These are phyloP conservation scores for Tanypteryx hageni DNA, from an alignment of 2,888 invertebrate species.

Conservation along the genomic window DNA sequence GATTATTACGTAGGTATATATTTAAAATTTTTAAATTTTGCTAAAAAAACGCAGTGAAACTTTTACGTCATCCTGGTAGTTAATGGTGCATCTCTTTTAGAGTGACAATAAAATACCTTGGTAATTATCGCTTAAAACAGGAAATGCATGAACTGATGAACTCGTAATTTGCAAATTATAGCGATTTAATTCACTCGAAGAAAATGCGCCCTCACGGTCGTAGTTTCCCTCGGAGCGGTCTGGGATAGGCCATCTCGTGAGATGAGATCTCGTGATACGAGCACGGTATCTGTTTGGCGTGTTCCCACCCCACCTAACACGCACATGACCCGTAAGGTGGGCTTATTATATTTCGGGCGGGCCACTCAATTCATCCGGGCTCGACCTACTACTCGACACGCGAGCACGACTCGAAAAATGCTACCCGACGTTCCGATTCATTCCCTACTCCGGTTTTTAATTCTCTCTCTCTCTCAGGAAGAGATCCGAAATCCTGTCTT, in stretches of 20 bases:
- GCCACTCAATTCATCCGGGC: background rate
- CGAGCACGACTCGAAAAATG: background rate
- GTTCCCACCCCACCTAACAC: background rate
- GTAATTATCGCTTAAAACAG: too few species aligned
- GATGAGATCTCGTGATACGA: constrained; percentile 13
- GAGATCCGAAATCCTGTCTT: too few species aligned
- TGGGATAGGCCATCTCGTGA: background rate
- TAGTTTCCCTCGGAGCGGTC: background rate
- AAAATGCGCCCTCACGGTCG: background rate
- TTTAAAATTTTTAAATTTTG: too few species aligned
- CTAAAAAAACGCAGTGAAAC: too few species aligned
- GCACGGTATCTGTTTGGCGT: background rate
- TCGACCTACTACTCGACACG: background rate
- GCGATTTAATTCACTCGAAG: background rate
- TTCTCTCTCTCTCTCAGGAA: background rate
- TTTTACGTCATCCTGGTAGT: too few species aligned
- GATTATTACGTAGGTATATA: too few species aligned
- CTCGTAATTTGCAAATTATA: too few species aligned
- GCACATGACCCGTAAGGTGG: background rate
- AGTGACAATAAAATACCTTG: too few species aligned
- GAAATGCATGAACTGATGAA: too few species aligned
- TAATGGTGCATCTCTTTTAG: too few species aligned
- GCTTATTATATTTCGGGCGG: background rate
- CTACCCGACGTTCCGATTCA: background rate
- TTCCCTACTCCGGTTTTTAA: background rate